Evolutionary conservation across 2,113 vertebrate genomes (phyloP), one percentile per base, ranked within the genome.

Genomic region (Neodon shergylaensis): DNA sequence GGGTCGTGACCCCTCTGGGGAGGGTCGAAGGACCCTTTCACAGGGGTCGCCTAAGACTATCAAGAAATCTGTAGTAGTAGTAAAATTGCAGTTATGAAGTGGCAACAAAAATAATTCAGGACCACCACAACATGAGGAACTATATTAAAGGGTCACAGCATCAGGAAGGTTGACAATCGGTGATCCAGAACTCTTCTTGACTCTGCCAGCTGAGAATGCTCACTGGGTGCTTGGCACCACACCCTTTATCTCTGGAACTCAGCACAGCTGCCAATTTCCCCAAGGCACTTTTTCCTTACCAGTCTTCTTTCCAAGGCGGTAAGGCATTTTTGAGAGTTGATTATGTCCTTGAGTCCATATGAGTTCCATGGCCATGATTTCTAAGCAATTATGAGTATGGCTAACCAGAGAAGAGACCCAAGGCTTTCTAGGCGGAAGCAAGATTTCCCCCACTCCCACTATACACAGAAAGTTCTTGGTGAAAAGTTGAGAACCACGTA

Each of bases 321-420:
- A 19, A 92, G 91, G 54, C 73, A 89, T 14, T 89, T 74, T 78
- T 73, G 76, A 84, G 22, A 88, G 13, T 54, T 68, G 44, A 65
- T 68, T 86, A 6, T 49, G 73, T 86, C 74, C 26, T 92, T 49
- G 44, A 36, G 78, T 65, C 82, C 44, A 31, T 33, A 52, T 58
- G n/a, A 83, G 82, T 94, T 86, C 72, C 14, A 36, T 76, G 78
- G 82, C 44, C 74, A 36, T 89, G 54, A 70, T 85, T 77, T 88
- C 77, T 85, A 61, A 36, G 84, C 47, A 31, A 49, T 58, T 63
- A 10, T 83, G 78, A 72, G 77, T 58, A 36, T 19, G 13, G 58
- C 73, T 81, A 63, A 36, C 28, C 58, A 93, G 72, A 31, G 42
- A n/a, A n/a, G 65, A 81, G 68, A 54, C 39, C 14, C 14, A 28